Conservation (phyloP, 1,140 invertebrate genomes). For the Ooceraea biroi region DNA sequence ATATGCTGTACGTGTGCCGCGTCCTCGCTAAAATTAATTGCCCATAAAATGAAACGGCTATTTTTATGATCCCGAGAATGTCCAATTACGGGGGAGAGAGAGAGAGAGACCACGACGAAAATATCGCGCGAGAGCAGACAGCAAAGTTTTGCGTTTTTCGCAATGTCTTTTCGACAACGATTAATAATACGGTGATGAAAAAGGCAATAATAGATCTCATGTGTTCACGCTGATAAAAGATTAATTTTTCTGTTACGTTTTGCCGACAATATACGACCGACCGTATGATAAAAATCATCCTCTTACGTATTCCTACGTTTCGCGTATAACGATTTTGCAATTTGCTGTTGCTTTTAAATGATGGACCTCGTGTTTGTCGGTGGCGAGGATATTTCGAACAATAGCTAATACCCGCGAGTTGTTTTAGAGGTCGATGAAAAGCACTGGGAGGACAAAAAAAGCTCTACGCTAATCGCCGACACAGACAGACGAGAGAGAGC, state of each 20-base stretch:
- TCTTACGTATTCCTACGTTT: neutral
- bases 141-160: conserved; percentile 46
- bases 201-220: conserved; percentile 52
- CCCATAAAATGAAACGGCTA: conserved; percentile 80
- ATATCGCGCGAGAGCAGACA: neutral
- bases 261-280: neutral
- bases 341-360: neutral
- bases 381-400: neutral
- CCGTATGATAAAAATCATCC: neutral
- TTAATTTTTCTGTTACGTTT: neutral
- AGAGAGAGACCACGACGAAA: neutral
- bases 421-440: conserved; percentile 15
- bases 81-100: conserved; percentile 73
- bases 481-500: neutral
- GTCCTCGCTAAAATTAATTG: conserved; percentile 79
- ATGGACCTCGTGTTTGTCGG: no score
- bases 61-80: conserved; percentile 75
- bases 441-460: neutral
- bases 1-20: conserved; percentile 57
- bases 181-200: conserved; percentile 44
- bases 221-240: conserved; percentile 42
- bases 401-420: neutral
- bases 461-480: conserved; percentile 25
- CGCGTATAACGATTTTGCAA: neutral
- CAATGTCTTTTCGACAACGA: conserved; percentile 56